These are phyloP conservation scores for Arctopsyche grandis DNA, from an alignment of 1,140 invertebrate genomes.

Conservation along the genomic window DNA sequence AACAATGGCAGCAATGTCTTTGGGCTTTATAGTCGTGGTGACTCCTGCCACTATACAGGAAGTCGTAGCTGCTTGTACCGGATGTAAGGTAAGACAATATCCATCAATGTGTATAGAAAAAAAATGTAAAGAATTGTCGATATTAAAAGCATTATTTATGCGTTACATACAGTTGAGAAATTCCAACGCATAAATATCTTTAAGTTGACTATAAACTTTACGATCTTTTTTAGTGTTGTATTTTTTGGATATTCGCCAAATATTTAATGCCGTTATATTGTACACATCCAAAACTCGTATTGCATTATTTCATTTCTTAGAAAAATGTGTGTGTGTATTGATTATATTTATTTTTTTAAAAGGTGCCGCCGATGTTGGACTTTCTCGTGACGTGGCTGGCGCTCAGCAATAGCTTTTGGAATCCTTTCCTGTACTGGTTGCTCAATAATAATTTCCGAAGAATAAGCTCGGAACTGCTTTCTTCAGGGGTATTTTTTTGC, in stretches of 20 bases:
- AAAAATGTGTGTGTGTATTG: not conserved
- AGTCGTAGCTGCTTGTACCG: slow-evolving; percentile 87
- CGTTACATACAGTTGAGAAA: slow-evolving; percentile 4
- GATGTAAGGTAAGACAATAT: slow-evolving; percentile 69
- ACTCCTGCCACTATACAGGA: slow-evolving; percentile 90
- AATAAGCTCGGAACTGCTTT: slow-evolving; percentile 78
- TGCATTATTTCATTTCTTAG: not conserved
- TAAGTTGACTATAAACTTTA: slow-evolving; percentile 31
- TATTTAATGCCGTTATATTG: slow-evolving; percentile 13
- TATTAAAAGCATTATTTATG: slow-evolving; percentile 15
- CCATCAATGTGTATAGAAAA: not conserved
- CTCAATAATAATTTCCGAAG: slow-evolving; percentile 85
- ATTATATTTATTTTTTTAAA: slow-evolving; percentile 55
- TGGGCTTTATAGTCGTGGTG: slow-evolving; percentile 89
- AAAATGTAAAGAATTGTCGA: not conserved
- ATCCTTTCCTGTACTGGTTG: slow-evolving; percentile 88
- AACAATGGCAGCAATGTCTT: slow-evolving; percentile 88
- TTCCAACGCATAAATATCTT: slow-evolving; percentile 13
- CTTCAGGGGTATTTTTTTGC: slow-evolving; percentile 73
- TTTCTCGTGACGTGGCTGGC: slow-evolving; percentile 87
- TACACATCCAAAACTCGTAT: not conserved
- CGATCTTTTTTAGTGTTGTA: slow-evolving; percentile 16
- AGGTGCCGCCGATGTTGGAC: slow-evolving; percentile 81
- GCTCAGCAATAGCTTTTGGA: slow-evolving; percentile 88
- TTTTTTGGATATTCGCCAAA: slow-evolving; percentile 25